phyloP scores from a whole-genome alignment of 2,797 vertebrate species.

The Lacerta agilis region DNA sequence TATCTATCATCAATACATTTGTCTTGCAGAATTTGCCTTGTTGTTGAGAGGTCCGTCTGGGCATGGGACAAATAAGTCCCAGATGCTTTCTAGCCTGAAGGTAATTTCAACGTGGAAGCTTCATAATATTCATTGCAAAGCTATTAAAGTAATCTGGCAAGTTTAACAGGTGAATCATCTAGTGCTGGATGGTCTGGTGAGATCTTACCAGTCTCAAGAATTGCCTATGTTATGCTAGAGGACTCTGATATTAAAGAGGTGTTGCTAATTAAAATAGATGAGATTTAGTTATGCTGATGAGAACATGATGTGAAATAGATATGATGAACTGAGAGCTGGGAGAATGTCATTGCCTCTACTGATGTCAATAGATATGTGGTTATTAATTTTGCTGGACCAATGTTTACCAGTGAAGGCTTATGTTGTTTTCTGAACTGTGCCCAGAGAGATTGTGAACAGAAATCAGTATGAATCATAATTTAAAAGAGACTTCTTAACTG shows the following conservation, averaged over 20 bases:
- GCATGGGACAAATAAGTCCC: not conserved
- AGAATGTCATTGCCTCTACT: not conserved
- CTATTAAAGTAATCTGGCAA: slow-evolving; percentile 56
- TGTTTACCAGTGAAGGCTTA: slow-evolving; percentile 13
- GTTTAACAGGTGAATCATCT: slow-evolving; percentile 57
- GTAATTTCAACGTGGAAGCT: slow-evolving; percentile 48
- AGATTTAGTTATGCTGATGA: slow-evolving; percentile 27
- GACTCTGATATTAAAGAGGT: slow-evolving; percentile 65
- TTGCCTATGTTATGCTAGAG: slow-evolving; percentile 62
- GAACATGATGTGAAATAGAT: slow-evolving; percentile 43
- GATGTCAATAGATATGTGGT: not conserved
- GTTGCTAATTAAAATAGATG: slow-evolving; percentile 60
- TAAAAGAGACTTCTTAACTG: slow-evolving; percentile 43
- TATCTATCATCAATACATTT: not conserved
- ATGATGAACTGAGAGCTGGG: slow-evolving; percentile 31
- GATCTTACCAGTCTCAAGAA: slow-evolving; percentile 45
- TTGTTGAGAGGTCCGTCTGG: not conserved
- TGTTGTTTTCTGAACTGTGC: slow-evolving; percentile 41
- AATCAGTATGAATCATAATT: not conserved
- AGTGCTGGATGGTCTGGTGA: slow-evolving; percentile 50
- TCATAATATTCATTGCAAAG: slow-evolving; percentile 57
- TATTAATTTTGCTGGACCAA: not conserved
- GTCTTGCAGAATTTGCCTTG: not conserved
- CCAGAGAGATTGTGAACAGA: slow-evolving; percentile 58
- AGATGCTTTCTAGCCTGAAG: slow-evolving; percentile 24